A percentile compares a stretch with the other conserved stretches of the same genome.
Conservation (phyloP, 2,113 vertebrate genomes). For the Tragelaphus scriptus region DNA sequence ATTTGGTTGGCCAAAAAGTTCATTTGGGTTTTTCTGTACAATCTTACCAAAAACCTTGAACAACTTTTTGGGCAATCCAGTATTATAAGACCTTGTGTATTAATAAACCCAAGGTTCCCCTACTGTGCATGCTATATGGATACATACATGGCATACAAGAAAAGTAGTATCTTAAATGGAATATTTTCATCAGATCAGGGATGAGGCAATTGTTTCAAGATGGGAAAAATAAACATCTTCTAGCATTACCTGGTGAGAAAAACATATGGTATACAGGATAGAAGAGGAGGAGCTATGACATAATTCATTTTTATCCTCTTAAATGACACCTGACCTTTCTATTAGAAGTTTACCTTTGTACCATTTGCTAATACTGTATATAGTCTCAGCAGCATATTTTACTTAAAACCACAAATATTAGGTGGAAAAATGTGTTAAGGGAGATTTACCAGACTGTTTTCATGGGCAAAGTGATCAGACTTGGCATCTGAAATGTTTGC, state of each 20-base stretch:
- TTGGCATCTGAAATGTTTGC: neutral
- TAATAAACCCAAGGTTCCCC: neutral
- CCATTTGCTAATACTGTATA: neutral
- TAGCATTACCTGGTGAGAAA: neutral
- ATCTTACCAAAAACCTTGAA: neutral
- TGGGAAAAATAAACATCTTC: neutral
- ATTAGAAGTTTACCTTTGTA: neutral
- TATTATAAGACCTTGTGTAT: neutral
- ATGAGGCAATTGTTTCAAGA: neutral
- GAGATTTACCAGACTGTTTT: neutral
- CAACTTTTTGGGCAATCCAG: neutral
- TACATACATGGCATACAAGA: neutral
- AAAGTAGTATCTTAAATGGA: neutral
- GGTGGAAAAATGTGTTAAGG: neutral
- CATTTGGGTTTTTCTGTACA: neutral
- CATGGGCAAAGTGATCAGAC: neutral
- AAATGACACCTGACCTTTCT: neutral
- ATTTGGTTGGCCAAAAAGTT: neutral
- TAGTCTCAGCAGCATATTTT: neutral
- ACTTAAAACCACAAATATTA: neutral
- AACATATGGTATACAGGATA: neutral
- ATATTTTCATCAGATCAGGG: neutral
- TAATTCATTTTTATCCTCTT: neutral
- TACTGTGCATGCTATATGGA: neutral
- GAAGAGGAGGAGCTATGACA: neutral